Percentiles rank a stretch among this genome's conserved stretches.
Evolutionary conservation across 2,113 vertebrate genomes (phyloP).

Genomic region (Hiodon alosoides): DNA sequence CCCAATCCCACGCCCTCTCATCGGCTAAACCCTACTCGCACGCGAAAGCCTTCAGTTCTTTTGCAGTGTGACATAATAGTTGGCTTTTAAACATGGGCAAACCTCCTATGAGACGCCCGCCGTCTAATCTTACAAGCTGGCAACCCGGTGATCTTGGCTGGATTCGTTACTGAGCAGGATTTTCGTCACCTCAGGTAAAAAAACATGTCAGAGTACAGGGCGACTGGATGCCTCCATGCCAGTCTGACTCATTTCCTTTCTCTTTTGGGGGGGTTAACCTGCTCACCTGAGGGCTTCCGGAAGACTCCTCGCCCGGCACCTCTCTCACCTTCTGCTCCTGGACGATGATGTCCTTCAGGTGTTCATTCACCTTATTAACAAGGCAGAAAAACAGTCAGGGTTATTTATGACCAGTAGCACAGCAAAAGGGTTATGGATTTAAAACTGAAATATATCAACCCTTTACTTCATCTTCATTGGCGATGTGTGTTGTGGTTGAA

Average conservation of each 20-base stretch:
- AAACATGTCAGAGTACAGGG: not conserved
- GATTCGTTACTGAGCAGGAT: no score
- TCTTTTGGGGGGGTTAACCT: not conserved
- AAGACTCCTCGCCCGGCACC: slow-evolving; percentile 58
- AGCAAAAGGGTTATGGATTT: not conserved
- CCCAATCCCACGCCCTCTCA: no score
- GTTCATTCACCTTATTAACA: slow-evolving; percentile 77
- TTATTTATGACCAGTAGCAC: not conserved
- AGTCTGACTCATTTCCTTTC: not conserved
- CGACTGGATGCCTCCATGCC: not conserved
- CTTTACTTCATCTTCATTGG: no score
- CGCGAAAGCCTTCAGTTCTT: no score
- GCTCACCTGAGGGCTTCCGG: slow-evolving; percentile 74
- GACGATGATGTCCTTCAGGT: slow-evolving; percentile 83
- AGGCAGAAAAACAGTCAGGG: not conserved
- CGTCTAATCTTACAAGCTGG: no score
- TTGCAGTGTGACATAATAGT: no score
- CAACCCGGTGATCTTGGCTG: no score
- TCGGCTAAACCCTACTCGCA: no score
- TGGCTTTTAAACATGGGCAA: no score
- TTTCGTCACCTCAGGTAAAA: no score
- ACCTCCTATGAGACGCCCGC: no score
- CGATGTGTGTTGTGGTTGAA: no score
- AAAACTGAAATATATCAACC: not conserved
- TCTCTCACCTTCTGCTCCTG: slow-evolving; percentile 82